Conservation (phyloP, 2,113 vertebrate genomes). For the Girardinichthys multiradiatus region DNA sequence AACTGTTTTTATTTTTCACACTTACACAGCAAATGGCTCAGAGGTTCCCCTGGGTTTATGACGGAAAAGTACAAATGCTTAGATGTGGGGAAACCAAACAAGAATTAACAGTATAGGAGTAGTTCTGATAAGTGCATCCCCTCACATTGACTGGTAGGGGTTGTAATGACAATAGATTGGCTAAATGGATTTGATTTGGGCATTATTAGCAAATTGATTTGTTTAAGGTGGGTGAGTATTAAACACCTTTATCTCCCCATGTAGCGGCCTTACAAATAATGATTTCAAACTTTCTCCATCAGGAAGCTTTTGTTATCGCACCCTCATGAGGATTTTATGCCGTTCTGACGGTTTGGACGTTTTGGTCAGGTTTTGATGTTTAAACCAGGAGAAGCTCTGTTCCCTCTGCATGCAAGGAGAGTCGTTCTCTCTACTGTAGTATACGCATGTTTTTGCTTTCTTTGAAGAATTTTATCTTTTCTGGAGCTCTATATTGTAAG, state of each 20-base stretch:
- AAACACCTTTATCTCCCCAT: conserved; percentile 52
- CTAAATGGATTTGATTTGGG: conserved; percentile 47
- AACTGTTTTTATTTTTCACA: conserved; percentile 61
- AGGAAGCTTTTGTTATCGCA: conserved; percentile 57
- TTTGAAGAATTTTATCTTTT: conserved; percentile 87
- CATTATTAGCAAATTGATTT: conserved; percentile 44
- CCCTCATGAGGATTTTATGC: conserved; percentile 22
- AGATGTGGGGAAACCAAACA: conserved; percentile 15
- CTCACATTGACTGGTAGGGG: conserved; percentile 11
- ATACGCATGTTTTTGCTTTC: conserved; percentile 82
- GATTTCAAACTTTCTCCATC: conserved; percentile 38
- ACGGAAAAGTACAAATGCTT: conserved; percentile 27
- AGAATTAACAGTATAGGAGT: conserved; percentile 42
- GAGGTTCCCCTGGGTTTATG: conserved; percentile 79
- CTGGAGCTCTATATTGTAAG: conserved; percentile 89
- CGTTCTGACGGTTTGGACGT: conserved; percentile 40
- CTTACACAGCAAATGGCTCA: conserved; percentile 70
- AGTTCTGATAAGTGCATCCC: conserved; percentile 14
- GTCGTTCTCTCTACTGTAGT: conserved; percentile 79
- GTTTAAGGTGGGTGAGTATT: conserved; percentile 31
- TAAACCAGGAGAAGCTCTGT: conserved; percentile 80
- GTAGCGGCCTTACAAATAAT: conserved; percentile 46
- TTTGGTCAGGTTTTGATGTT: conserved; percentile 46
- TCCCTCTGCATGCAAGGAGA: conserved; percentile 79
- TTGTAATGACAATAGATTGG: conserved; percentile 33